Percentiles rank a stretch among this genome's conserved stretches.
Conservation (phyloP, 2,797 vertebrate species). For the Aselliscus stoliczkanus region DNA sequence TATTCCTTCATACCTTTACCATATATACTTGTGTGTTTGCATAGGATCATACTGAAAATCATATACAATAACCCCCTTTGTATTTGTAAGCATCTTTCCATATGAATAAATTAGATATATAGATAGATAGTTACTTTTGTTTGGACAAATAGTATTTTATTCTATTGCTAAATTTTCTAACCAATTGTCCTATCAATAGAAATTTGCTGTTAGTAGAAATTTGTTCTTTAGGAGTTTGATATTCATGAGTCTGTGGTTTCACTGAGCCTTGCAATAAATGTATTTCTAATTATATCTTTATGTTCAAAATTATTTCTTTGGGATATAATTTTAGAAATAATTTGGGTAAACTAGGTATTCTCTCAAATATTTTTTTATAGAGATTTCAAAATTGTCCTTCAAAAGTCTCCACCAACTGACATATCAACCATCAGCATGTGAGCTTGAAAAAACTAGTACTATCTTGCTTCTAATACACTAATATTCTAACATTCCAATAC, state of each 20-base stretch:
- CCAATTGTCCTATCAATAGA: neutral
- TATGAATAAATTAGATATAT: neutral
- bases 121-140: neutral
- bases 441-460: neutral
- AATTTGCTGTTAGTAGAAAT: neutral
- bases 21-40: neutral
- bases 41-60: neutral
- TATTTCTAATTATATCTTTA: neutral
- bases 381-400: neutral
- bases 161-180: neutral
- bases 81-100: neutral
- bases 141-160: neutral
- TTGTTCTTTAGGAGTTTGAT: neutral
- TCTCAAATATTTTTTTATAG: neutral
- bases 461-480: neutral
- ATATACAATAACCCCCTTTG: neutral
- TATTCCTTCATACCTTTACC: neutral
- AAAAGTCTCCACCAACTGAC: neutral
- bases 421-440: neutral
- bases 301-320: neutral
- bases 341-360: neutral
- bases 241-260: neutral
- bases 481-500: neutral
- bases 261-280: neutral
- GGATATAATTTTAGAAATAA: neutral